Evolutionary conservation across 1,140 invertebrate species (phyloP).

Genomic region (Ips nitidus): DNA sequence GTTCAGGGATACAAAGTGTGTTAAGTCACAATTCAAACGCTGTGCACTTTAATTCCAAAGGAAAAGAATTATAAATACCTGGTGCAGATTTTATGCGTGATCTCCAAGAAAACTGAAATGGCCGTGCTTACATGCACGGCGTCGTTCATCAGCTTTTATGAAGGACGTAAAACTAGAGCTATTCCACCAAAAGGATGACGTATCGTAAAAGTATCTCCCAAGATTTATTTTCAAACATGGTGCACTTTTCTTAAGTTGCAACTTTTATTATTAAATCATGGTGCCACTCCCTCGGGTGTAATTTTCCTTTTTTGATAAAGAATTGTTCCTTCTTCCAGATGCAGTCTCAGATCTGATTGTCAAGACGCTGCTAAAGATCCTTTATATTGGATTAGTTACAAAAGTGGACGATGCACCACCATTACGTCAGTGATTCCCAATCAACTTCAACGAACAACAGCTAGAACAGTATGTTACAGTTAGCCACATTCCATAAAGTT

Average conservation of each 20-base stretch:
- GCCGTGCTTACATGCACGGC: not conserved
- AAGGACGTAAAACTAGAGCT: not conserved
- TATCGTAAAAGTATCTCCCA: not conserved
- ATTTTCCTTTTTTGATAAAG: not conserved
- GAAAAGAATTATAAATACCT: too few species aligned
- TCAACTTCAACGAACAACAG: constrained; percentile 89
- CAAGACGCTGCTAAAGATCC: constrained; percentile 89
- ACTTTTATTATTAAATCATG: not conserved
- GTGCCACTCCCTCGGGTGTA: not conserved
- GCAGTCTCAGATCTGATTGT: constrained; percentile 87
- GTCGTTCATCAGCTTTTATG: not conserved
- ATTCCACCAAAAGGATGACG: not conserved
- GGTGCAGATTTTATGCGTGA: not conserved
- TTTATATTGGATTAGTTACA: constrained; percentile 95
- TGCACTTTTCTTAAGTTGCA: constrained; percentile 1
- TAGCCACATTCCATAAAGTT: not conserved
- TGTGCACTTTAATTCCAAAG: too few species aligned
- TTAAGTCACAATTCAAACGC: too few species aligned
- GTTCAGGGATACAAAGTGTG: too few species aligned
- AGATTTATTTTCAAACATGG: not conserved
- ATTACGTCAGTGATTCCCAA: constrained; percentile 90
- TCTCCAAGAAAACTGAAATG: not conserved
- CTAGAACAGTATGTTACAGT: constrained; percentile 67
- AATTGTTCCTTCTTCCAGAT: constrained; percentile 52
- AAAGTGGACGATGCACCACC: constrained; percentile 91